A percentile compares a stretch with the other conserved stretches of the same genome.
phyloP scores from a whole-genome alignment of 2,888 invertebrate genomes.

The Sminthurides aquaticus region DNA sequence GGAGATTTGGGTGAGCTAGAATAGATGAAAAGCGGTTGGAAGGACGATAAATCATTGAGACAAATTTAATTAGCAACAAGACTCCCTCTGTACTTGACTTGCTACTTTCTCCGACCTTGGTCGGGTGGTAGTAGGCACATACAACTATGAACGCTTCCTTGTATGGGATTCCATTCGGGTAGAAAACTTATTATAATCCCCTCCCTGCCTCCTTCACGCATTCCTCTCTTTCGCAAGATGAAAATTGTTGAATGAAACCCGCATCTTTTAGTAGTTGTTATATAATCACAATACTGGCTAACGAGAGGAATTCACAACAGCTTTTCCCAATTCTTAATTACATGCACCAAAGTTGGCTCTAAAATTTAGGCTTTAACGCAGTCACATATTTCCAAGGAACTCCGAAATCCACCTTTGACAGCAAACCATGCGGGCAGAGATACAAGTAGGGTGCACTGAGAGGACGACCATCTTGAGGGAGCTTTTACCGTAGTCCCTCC shows the following conservation, averaged over 20 bases:
- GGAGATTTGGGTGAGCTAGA: too few species aligned
- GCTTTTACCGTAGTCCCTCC: background rate
- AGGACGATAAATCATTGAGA: constrained; percentile 43
- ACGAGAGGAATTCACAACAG: too few species aligned
- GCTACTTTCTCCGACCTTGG: constrained; percentile 4
- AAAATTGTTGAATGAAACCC: background rate
- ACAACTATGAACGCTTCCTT: background rate
- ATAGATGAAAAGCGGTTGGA: too few species aligned
- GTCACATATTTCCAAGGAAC: too few species aligned
- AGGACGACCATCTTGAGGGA: background rate
- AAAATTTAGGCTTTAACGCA: too few species aligned
- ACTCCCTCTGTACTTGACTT: background rate
- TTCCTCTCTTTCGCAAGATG: background rate
- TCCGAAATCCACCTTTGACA: too few species aligned
- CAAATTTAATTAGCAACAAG: constrained; percentile 43
- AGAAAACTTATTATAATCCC: background rate
- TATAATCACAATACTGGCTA: too few species aligned
- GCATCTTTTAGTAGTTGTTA: too few species aligned
- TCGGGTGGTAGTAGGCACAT: background rate
- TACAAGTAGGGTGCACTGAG: too few species aligned
- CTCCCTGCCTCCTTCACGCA: background rate
- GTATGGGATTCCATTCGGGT: background rate
- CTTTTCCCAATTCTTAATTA: too few species aligned
- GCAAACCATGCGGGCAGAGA: too few species aligned
- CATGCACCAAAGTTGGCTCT: too few species aligned